Evolutionary conservation across 2,888 invertebrate genomes (phyloP).

Genomic region (Lycocerus yunnanus): DNA sequence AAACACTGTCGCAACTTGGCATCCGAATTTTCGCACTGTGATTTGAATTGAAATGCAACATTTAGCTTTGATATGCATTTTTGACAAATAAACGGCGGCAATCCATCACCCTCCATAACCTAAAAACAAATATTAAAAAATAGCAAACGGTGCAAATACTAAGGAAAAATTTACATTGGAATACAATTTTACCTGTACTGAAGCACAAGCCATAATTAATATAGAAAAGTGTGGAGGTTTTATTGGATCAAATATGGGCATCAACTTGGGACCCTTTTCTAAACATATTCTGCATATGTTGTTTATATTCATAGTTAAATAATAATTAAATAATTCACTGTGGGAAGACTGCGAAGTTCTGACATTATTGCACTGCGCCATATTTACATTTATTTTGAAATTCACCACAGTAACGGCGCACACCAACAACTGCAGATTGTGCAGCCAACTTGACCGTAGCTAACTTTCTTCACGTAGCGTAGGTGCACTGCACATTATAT

Average conservation of each 20-base stretch:
- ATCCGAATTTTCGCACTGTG: conserved; percentile 54
- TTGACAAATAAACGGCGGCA: conserved; percentile 54
- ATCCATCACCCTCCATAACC: conserved; percentile 53
- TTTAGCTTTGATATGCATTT: conserved; percentile 54
- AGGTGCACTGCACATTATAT: background rate
- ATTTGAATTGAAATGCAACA: conserved; percentile 54
- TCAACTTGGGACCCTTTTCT: conserved; percentile 52
- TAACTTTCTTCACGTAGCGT: background rate
- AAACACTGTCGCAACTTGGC: conserved; percentile 52
- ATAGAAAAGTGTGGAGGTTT: conserved; percentile 55
- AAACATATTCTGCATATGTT: conserved; percentile 55
- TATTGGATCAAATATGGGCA: conserved; percentile 55
- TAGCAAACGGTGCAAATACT: background rate
- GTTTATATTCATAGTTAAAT: conserved; percentile 54
- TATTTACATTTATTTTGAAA: conserved; percentile 13
- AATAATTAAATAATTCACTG: conserved; percentile 51
- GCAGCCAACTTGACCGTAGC: background rate
- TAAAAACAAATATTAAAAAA: conserved; percentile 35
- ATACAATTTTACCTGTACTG: conserved; percentile 50
- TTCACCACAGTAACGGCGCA: background rate
- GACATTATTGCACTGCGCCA: conserved; percentile 23
- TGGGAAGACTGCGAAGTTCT: conserved; percentile 23
- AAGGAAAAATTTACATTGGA: background rate
- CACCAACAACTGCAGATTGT: background rate
- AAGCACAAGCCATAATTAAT: conserved; percentile 55